Evolutionary conservation across 2,797 vertebrate species (phyloP).

Genomic region (Falco naumanni): DNA sequence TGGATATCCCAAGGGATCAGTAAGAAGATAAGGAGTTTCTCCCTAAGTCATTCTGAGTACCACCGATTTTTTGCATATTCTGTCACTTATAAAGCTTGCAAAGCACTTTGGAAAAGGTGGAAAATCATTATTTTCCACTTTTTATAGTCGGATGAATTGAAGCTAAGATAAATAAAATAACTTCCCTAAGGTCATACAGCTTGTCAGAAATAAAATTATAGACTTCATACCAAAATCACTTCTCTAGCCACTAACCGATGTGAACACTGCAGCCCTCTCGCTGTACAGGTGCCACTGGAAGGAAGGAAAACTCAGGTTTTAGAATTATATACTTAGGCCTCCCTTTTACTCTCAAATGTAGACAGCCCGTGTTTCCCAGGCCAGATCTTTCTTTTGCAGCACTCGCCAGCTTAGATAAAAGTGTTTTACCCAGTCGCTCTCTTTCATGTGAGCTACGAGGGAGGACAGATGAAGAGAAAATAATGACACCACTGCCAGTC

Average conservation of each 20-base stretch:
- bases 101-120: background rate
- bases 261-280: background rate
- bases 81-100: background rate
- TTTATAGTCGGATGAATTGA: background rate
- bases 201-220: slow-evolving; percentile 8
- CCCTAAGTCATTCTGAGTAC: background rate
- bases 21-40: background rate
- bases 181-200: background rate
- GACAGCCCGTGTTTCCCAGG: background rate
- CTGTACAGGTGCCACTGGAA: background rate
- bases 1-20: background rate
- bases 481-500: background rate
- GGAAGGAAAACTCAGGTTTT: background rate
- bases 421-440: rapidly evolving
- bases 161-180: slow-evolving; percentile 25
- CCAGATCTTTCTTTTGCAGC: background rate
- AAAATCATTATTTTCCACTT: slow-evolving; percentile 28
- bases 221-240: background rate
- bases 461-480: slow-evolving; percentile 34
- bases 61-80: slow-evolving; percentile 15
- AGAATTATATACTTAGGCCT: background rate
- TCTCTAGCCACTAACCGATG: background rate
- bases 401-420: background rate
- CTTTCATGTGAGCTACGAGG: background rate
- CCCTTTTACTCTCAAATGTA: background rate